Conservation (phyloP, 2,113 vertebrate genomes). For the Delphinapterus leucas region DNA sequence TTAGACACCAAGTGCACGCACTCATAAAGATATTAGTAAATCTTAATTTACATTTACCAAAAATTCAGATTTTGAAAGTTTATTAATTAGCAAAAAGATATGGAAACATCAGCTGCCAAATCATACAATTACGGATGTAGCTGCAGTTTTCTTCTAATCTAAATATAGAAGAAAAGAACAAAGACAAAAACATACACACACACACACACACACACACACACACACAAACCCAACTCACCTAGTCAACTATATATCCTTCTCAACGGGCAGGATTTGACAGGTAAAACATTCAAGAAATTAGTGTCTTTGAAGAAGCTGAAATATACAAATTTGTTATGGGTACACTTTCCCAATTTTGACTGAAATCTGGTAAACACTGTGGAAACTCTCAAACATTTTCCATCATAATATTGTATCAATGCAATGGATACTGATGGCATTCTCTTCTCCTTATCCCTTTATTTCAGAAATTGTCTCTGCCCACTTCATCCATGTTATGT, state of each 20-base stretch:
- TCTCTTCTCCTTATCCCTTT: not conserved
- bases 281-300: constrained; percentile 24
- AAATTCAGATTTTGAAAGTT: not conserved
- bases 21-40: not conserved
- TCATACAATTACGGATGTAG: not conserved
- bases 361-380: not conserved
- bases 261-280: not conserved
- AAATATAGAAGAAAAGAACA: not conserved
- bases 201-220: not conserved
- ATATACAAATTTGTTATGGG: not conserved
- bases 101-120: not conserved
- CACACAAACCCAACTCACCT: not conserved
- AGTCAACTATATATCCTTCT: not conserved
- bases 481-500: not conserved
- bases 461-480: not conserved
- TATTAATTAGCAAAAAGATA: not conserved
- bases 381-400: not conserved
- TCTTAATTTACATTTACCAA: not conserved
- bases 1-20: not conserved
- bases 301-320: not conserved
- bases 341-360: not conserved
- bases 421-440: not conserved
- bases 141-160: not conserved
- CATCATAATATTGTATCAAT: not conserved
- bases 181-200: not conserved